phyloP scores from a whole-genome alignment of 1,140 invertebrate genomes.

The Diprion similis region DNA sequence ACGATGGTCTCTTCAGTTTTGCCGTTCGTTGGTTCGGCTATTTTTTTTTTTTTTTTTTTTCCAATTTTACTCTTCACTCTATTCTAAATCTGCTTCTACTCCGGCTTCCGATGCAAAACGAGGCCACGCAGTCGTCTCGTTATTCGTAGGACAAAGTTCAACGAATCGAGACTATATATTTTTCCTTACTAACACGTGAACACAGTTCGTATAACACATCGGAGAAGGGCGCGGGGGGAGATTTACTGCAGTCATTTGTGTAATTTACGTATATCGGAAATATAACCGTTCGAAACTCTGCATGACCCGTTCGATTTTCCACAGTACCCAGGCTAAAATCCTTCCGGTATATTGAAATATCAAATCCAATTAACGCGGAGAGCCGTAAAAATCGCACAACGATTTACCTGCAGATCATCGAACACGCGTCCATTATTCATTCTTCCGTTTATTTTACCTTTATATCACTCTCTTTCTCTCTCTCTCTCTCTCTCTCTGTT shows the following conservation, averaged over 20 bases:
- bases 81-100: not conserved
- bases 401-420: no score
- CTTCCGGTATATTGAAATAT: no score
- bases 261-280: not conserved
- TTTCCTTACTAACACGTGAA: not conserved
- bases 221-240: no score
- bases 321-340: no score
- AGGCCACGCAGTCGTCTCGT: not conserved
- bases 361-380: no score
- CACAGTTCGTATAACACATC: no score
- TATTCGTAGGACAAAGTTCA: not conserved
- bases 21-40: not conserved
- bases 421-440: no score
- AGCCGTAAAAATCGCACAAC: no score
- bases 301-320: no score
- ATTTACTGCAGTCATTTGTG: not conserved
- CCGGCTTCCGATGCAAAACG: not conserved
- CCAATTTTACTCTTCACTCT: no score
- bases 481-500: constrained; percentile 14
- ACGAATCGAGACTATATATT: not conserved
- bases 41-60: not conserved
- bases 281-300: not conserved
- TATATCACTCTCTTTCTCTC: not conserved
- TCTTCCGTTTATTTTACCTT: no score
- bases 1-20: not conserved